Evolutionary conservation across 2,888 invertebrate species (phyloP).

Genomic region (Orthosia gothica): DNA sequence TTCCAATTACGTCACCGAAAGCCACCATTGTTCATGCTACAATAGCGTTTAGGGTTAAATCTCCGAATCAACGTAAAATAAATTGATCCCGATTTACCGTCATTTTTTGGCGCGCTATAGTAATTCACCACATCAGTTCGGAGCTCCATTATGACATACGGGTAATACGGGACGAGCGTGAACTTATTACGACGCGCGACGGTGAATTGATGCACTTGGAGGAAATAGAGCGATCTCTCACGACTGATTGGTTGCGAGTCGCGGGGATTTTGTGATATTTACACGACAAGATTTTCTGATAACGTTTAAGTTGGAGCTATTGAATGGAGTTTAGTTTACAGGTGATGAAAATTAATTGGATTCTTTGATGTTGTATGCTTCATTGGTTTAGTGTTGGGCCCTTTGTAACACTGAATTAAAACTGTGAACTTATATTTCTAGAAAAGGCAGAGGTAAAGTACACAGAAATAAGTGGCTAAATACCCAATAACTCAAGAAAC

Average conservation of each 20-base stretch:
- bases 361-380: neutral
- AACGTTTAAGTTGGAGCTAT: slow-evolving; percentile 37
- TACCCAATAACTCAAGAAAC: no score
- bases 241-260: slow-evolving; percentile 81
- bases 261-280: slow-evolving; percentile 71
- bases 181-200: slow-evolving; percentile 80
- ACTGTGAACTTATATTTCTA: no score
- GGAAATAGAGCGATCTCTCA: slow-evolving; percentile 86
- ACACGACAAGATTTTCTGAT: slow-evolving; percentile 63
- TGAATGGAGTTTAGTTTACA: slow-evolving; percentile 23
- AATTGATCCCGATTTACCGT: slow-evolving; percentile 79
- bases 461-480: no score
- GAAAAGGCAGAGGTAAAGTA: no score
- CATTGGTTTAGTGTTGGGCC: neutral
- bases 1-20: slow-evolving; percentile 68
- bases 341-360: slow-evolving; percentile 19
- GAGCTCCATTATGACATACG: slow-evolving; percentile 77
- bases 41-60: slow-evolving; percentile 74
- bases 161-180: slow-evolving; percentile 77
- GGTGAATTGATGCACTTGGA: slow-evolving; percentile 82
- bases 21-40: slow-evolving; percentile 75
- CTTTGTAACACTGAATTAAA: neutral
- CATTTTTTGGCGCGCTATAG: slow-evolving; percentile 73
- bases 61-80: slow-evolving; percentile 75
- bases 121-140: slow-evolving; percentile 77